Base-by-base conservation (phyloP, 2,888 invertebrate genomes). In the Spodoptera exigua region DNA sequence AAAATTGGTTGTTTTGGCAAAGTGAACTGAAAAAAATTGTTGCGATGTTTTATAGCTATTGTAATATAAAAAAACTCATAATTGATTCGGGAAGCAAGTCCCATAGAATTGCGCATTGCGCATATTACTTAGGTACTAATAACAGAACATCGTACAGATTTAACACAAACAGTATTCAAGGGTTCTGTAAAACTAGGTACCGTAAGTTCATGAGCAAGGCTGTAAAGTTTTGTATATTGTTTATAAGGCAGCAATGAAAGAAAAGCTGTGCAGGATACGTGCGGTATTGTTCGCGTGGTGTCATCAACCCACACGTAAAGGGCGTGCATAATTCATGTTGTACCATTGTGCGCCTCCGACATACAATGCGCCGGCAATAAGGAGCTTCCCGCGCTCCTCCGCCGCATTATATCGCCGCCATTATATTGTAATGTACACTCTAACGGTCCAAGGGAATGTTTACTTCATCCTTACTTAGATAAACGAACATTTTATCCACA, bases 251-350 rank as follows among this genome's bases (percentile, higher is more conserved):
- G 73, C 76, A 80, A 81, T 82, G 69, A 62, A 71, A 77, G 76
- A 77, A 76, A 82, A 80, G 76, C 73, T 71, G 76, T 56, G 56
- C 76, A 70, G 77, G 55, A 58, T 66, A 59, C 59, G 62, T 65
- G 73, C 67, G 68, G 73, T 78, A 79, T 82, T 83, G 81, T 82
- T 78, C 74, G 68, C 47, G 56, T 32, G 64, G 81, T 82, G 90
- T 90, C 90, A 89, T 86, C 86, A 90, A 90, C 90, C 90, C 80
- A 82, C 76, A 79, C 73, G 74, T 68, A 79, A 82, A 84, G 82
- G 81, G 81, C 78, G 85, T 90, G 90, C 89, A 90, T 90, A 87
- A 90, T 90, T 89, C 90, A 90, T 89, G 80, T 59, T 64, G 76
- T 64, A 70, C 84, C 83, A 87, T 89, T 89, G 89, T 89, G 79